Base-by-base conservation (phyloP, 2,797 vertebrate species). In the Nyctibius grandis region DNA sequence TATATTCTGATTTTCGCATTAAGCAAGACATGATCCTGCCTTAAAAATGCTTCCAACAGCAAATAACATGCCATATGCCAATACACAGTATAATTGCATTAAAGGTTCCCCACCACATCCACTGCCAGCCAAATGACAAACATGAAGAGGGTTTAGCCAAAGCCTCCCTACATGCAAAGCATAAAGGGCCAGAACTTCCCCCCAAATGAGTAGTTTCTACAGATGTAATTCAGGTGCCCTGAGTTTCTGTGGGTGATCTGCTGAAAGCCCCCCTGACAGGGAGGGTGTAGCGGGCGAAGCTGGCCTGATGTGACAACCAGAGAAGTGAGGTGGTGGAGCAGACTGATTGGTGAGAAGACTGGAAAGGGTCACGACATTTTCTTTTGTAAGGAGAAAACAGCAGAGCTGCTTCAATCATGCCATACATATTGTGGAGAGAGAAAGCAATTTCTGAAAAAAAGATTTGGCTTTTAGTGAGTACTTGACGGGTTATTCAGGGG, bases 361-460 rank as follows among this genome's bases (percentile, higher is more conserved):
- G 84, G 48, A 57, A 93, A 75, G 76, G 61, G 59, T 85, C 91
- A 54, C 0, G 26, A 29, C 56, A 50, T 77, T 31, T 79, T 85
- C 40, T 57, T 93, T 77, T 91, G 33, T 85, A 44, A 78, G 38
- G 45, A 85, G 64, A 61, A 89, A 87, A 86, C n/a, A 88, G 40
- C 45, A 64, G 78, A 94, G 65, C 78, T 57, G 64, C 44, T 88
- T 92, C 87, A 93, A 73, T 89, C 87, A 84, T 57, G 17, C 57
- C 38, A 38, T 36, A 61, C 0, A 5, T 83, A 78, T 72, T 95
- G 65, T 69, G 42, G 42, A 65, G 50, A 73, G 50, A 78, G 86
- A 88, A 93, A 75, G 28, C 61, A 56, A n/a, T 69, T 92, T 93
- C 85, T 93, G n/a, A 82, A 85, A 88, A 93, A 83, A 84, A 79